Base-by-base conservation (phyloP, 2,888 invertebrate species). In the Xanthia icteritia region DNA sequence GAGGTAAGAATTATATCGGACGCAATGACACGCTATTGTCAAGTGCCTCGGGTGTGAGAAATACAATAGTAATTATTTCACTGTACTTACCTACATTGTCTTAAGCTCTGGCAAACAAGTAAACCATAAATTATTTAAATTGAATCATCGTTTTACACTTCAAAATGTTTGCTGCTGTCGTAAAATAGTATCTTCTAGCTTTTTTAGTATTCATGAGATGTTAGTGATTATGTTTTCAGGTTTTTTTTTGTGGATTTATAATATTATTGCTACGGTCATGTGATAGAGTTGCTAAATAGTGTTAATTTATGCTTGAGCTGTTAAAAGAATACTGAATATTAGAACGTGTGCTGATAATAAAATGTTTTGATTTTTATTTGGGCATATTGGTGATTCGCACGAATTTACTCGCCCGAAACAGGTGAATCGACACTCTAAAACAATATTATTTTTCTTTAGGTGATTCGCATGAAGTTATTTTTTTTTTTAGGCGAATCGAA, bases 1-100 rank as follows among this genome's bases (percentile, higher is more conserved):
- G 93, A 93, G 93, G 93, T 94, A 94, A 95, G 94, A 93, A 92
- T 92, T 94, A 93, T 94, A 93, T 92, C 90, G 89, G 90, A 84
- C 90, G 90, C 91, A 92, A 92, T 93, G 93, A 92, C 92, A 92
- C 87, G 87, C 88, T 91, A 92, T 92, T 94, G 92, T 91, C 91
- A 90, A 89, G 88, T 86, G 78, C 79, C 69, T 69, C 75, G 82
- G 73, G 77, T 87, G 81, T 86, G 86, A 82, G 79, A 88, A 86
- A 83, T 80, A 89, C 91, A 90, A 90, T 89, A 87, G 87, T 83
- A 88, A 89, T 90, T 88, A 90, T 89, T 88, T 91, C 66, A 78
- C 79, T 77, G 79, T 80, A 77, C 80, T 86, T 86, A 88, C 88
- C 85, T 82, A 89, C 86, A 81, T 87, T 89, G 89, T 90, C 76